phyloP scores from a whole-genome alignment of 2,113 vertebrate species.

The Corapipo altera region DNA sequence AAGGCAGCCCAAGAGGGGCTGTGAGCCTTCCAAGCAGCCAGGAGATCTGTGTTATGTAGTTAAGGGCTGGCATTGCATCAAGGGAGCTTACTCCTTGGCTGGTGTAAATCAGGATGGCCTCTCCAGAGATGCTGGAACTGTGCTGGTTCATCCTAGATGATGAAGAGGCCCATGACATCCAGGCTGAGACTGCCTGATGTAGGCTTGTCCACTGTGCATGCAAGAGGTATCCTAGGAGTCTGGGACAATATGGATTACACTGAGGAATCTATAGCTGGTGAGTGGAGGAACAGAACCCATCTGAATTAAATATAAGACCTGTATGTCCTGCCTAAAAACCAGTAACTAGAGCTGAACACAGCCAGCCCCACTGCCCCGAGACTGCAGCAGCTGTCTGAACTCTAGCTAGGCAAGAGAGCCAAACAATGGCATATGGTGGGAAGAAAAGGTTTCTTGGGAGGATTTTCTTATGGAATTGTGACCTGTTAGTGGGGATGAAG shows the following conservation, averaged over 20 bases:
- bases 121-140: background rate
- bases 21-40: background rate
- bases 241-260: background rate
- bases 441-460: background rate
- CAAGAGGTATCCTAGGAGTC: background rate
- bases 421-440: background rate
- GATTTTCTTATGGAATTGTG: background rate
- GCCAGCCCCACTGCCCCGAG: background rate
- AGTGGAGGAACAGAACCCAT: background rate
- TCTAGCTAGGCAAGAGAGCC: background rate
- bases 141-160: background rate
- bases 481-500: background rate
- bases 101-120: background rate
- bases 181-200: background rate
- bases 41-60: background rate
- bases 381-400: background rate
- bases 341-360: background rate
- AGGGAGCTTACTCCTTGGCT: background rate
- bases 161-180: background rate
- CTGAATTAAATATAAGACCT: background rate
- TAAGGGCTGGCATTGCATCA: background rate
- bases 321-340: background rate
- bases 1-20: background rate
- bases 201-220: background rate
- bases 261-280: background rate